Evolutionary conservation across 2,888 invertebrate species (phyloP).

Genomic region (Trypoxylon attenuatum): DNA sequence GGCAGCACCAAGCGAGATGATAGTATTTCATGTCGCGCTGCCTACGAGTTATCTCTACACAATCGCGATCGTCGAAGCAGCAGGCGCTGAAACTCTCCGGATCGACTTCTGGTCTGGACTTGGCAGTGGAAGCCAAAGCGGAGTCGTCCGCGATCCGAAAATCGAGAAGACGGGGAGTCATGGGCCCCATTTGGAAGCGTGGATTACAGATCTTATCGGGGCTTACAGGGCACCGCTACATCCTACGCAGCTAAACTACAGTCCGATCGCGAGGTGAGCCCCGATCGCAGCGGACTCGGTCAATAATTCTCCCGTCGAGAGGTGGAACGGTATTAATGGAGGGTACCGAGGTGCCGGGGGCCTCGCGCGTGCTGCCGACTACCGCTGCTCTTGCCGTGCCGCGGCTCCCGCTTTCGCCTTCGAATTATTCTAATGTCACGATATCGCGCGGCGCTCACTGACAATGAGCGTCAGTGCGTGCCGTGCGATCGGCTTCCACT

Average conservation of each 20-base stretch:
- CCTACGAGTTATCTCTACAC: conserved; percentile 35
- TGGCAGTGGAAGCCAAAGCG: conserved; percentile 27
- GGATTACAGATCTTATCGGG: conserved; percentile 57
- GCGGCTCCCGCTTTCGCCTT: conserved; percentile 35
- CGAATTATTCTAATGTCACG: conserved; percentile 57
- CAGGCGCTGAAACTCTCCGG: conserved; percentile 23
- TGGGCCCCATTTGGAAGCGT: conserved; percentile 23
- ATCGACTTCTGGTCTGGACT: conserved; percentile 18
- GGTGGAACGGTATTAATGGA: conserved; percentile 52
- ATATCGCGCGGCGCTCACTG: conserved; percentile 18
- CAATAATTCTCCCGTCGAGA: conserved; percentile 38
- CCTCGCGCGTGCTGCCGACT: conserved; percentile 44
- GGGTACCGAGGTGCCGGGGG: conserved; percentile 48
- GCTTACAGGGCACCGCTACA: conserved; percentile 31
- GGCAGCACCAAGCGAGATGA: conserved; percentile 10
- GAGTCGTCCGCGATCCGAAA: conserved; percentile 17
- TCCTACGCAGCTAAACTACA: conserved; percentile 33
- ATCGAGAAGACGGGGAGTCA: conserved; percentile 8
- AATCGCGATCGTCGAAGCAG: conserved; percentile 33
- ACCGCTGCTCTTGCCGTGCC: too few relatives aligned
- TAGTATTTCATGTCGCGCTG: conserved; percentile 24
- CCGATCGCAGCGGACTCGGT: conserved; percentile 11
- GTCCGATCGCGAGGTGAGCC: conserved; percentile 15
- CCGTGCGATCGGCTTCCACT: conserved; percentile 1
- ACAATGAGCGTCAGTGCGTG: conserved; percentile 21